A percentile compares a stretch with the other conserved stretches of the same genome.
Conservation (phyloP, 2,113 vertebrate genomes). For the Rhinopithecus roxellana region DNA sequence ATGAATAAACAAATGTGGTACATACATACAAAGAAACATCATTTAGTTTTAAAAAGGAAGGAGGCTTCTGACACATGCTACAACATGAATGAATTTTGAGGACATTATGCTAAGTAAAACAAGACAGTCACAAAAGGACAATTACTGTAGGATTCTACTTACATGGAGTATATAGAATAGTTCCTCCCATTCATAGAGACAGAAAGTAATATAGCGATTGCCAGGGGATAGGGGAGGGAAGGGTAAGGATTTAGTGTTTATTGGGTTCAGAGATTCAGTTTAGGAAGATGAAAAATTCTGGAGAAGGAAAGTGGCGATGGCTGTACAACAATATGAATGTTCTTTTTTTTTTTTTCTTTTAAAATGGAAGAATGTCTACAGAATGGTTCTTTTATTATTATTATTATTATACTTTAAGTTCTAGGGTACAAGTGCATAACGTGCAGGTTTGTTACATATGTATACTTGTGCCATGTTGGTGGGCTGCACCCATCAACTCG, state of each 20-base stretch:
- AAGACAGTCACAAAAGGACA: neutral
- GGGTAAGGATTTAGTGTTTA: neutral
- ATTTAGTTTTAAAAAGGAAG: neutral
- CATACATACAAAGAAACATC: neutral
- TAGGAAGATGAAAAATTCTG: neutral
- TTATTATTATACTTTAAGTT: no score
- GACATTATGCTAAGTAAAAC: neutral
- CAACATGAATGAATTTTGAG: neutral
- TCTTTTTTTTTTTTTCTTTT: no score
- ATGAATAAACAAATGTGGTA: neutral
- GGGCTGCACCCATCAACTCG: no score
- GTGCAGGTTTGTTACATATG: no score
- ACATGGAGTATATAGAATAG: neutral
- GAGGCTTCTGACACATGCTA: neutral
- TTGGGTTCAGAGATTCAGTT: neutral
- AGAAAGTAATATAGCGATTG: neutral
- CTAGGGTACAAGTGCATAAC: no score
- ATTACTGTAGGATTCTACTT: neutral
- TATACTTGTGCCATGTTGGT: no score
- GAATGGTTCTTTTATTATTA: neutral
- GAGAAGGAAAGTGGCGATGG: neutral
- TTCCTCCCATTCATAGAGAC: neutral
- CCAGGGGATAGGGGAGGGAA: rapidly evolving
- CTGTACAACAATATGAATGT: neutral
- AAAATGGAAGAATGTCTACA: no score